A percentile compares a stretch with the other conserved stretches of the same genome.
Evolutionary conservation across 2,113 vertebrate species (phyloP).

Genomic region (Tauraco erythrolophus): DNA sequence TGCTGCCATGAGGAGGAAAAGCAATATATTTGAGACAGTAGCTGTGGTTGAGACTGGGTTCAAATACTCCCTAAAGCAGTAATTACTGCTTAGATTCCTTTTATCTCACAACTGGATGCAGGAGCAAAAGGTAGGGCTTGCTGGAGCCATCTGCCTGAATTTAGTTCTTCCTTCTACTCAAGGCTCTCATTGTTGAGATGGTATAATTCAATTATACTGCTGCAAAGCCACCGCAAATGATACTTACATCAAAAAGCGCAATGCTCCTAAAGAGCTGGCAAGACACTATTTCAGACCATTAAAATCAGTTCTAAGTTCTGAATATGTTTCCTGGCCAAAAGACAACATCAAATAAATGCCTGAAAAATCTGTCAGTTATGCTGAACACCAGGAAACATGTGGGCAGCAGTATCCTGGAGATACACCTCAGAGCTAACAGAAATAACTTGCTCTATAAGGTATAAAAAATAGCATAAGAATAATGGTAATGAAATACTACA

Average conservation of each 20-base stretch:
- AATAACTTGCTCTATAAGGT: neutral
- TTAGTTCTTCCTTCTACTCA: neutral
- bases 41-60: neutral
- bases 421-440: neutral
- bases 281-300: neutral
- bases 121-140: neutral
- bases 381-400: neutral
- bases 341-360: neutral
- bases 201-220: neutral
- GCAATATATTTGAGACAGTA: neutral
- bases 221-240: neutral
- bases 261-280: neutral
- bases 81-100: neutral
- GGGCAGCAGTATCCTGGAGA: neutral
- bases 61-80: neutral
- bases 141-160: neutral
- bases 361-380: neutral
- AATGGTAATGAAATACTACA: neutral
- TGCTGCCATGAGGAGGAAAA: neutral
- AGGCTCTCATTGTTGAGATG: neutral
- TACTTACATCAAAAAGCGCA: neutral
- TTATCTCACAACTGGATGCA: neutral
- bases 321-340: neutral
- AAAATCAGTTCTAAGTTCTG: neutral
- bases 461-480: neutral